Evolutionary conservation across 2,113 vertebrate genomes (phyloP).

Genomic region (Tichodroma muraria): DNA sequence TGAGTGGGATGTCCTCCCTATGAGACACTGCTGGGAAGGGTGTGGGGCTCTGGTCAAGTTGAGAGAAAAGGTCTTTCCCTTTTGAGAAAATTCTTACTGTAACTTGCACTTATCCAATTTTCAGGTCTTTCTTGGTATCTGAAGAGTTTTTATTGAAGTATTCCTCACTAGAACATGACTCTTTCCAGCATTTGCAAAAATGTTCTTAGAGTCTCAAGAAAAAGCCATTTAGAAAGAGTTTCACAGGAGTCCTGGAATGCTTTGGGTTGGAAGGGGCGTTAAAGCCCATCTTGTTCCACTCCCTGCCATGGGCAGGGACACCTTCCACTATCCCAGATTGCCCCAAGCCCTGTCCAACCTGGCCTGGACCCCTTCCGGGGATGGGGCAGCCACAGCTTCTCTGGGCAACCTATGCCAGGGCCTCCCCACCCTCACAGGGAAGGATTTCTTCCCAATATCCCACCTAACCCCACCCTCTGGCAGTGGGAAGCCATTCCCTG

Average conservation of each 20-base stretch:
- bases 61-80: not conserved
- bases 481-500: not conserved
- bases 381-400: not conserved
- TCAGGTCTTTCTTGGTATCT: not conserved
- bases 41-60: not conserved
- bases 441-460: not conserved
- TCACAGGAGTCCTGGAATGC: not conserved
- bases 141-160: not conserved
- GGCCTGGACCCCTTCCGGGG: not conserved
- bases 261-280: not conserved
- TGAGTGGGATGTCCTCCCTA: not conserved
- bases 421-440: not conserved
- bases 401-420: not conserved
- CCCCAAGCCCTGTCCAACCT: fast-evolving
- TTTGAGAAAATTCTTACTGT: not conserved
- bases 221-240: not conserved
- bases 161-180: not conserved
- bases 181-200: not conserved
- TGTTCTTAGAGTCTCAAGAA: not conserved
- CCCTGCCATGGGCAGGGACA: not conserved
- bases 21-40: not conserved
- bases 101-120: not conserved
- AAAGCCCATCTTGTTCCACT: not conserved
- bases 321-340: not conserved
- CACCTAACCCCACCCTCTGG: not conserved